phyloP scores from a whole-genome alignment of 2,113 vertebrate genomes.

The Cygnus buccinator region DNA sequence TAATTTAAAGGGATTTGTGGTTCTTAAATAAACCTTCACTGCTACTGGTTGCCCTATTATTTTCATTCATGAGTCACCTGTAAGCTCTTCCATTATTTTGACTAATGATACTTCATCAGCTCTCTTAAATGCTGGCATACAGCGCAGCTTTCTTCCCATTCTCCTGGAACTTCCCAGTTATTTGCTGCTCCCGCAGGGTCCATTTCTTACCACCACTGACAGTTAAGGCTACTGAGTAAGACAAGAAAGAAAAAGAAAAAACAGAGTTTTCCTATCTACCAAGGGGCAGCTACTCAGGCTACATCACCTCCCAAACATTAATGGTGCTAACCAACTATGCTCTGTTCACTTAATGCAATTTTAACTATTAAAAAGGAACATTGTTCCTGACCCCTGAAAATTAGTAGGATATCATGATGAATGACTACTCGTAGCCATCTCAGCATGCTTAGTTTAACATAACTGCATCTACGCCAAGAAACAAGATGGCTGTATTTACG shows the following conservation, averaged over 20 bases:
- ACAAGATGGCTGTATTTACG: not conserved
- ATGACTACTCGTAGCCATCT: not conserved
- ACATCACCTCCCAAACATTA: not conserved
- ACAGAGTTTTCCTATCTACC: not conserved
- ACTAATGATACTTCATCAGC: not conserved
- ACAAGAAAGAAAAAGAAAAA: not conserved
- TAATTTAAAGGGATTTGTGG: not conserved
- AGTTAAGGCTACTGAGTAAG: not conserved
- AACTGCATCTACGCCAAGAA: not conserved
- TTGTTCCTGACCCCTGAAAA: not conserved
- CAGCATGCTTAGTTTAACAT: not conserved
- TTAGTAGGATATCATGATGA: not conserved
- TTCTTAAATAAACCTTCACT: not conserved
- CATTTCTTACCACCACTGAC: not conserved
- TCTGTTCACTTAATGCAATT: not conserved
- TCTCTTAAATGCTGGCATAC: not conserved
- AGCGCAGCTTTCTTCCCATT: not conserved
- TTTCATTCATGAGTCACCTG: constrained; percentile 6
- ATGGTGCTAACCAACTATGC: not conserved
- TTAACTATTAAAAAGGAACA: not conserved
- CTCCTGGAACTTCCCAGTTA: not conserved
- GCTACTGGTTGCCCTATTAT: not conserved
- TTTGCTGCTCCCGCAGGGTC: not conserved
- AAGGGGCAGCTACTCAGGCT: not conserved
- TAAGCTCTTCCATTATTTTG: not conserved